These are phyloP conservation scores for Drosophila ananassae DNA, from an alignment of 1,140 invertebrate genomes.

Conservation along the genomic window DNA sequence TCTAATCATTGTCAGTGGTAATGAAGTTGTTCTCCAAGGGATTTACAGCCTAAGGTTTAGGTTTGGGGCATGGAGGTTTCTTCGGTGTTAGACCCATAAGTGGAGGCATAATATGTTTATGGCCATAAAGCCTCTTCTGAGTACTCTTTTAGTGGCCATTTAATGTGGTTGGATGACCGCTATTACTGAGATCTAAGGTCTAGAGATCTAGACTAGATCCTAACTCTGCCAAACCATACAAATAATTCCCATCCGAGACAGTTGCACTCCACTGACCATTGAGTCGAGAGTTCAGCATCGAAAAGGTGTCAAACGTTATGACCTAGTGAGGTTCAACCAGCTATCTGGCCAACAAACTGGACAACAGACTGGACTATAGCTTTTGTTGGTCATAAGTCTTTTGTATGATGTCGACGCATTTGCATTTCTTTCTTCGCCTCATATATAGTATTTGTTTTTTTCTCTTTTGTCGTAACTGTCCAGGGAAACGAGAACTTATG, in stretches of 20 bases:
- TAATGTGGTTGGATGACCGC: conserved; percentile 12
- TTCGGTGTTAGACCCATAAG: conserved; percentile 12
- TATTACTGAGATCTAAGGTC: not conserved
- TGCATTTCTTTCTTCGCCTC: conserved; percentile 42
- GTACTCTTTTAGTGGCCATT: conserved; percentile 27
- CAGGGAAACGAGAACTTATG: conserved; percentile 26
- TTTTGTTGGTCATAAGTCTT: conserved; percentile 41
- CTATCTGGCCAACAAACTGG: conserved; percentile 16
- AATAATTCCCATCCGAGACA: not conserved
- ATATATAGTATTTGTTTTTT: not conserved
- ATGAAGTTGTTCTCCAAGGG: conserved; percentile 43
- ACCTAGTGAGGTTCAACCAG: conserved; percentile 27
- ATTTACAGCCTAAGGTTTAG: conserved; percentile 8
- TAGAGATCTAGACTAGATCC: no score
- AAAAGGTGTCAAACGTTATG: conserved; percentile 47
- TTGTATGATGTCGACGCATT: conserved; percentile 34
- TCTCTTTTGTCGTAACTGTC: conserved; percentile 21
- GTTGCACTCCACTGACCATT: not conserved
- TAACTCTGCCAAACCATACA: no score
- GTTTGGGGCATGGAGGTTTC: not conserved
- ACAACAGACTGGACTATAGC: conserved; percentile 26
- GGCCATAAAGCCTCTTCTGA: conserved; percentile 34
- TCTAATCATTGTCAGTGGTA: conserved; percentile 44
- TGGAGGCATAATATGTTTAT: conserved; percentile 46
- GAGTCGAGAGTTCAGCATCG: conserved; percentile 1